Conservation (phyloP, 1,140 invertebrate species). For the Calliphora vicina region DNA sequence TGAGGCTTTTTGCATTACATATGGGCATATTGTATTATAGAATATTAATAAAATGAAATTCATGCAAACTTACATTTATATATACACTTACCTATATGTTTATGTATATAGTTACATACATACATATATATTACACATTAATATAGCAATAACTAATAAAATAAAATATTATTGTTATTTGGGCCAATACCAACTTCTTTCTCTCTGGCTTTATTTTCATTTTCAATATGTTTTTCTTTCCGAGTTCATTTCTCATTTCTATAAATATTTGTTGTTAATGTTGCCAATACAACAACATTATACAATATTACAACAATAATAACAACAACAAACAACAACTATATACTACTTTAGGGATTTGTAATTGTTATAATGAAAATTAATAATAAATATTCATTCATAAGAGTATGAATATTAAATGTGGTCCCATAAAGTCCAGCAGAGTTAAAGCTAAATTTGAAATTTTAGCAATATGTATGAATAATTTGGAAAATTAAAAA, state of each 20-base stretch:
- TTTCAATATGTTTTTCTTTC: neutral
- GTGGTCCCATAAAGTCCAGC: neutral
- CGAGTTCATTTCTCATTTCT: neutral
- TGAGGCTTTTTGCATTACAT: neutral
- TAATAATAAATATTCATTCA: constrained; percentile 11
- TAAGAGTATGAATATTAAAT: neutral
- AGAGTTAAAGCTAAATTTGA: no score
- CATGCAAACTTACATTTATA: neutral
- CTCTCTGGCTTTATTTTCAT: neutral
- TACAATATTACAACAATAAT: neutral
- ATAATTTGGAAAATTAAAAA: no score
- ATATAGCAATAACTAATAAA: neutral
- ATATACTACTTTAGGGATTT: neutral
- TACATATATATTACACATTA: no score
- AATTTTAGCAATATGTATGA: no score
- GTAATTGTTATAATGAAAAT: constrained; percentile 13
- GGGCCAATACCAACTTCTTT: no score
- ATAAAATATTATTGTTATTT: neutral
- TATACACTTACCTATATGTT: neutral
- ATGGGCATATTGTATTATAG: neutral
- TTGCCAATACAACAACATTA: no score
- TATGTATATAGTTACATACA: no score
- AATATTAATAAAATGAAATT: neutral
- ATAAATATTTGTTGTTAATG: constrained; percentile 4
- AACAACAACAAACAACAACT: neutral